Evolutionary conservation across 2,797 vertebrate species (phyloP).

Genomic region (Diplodus sargus): DNA sequence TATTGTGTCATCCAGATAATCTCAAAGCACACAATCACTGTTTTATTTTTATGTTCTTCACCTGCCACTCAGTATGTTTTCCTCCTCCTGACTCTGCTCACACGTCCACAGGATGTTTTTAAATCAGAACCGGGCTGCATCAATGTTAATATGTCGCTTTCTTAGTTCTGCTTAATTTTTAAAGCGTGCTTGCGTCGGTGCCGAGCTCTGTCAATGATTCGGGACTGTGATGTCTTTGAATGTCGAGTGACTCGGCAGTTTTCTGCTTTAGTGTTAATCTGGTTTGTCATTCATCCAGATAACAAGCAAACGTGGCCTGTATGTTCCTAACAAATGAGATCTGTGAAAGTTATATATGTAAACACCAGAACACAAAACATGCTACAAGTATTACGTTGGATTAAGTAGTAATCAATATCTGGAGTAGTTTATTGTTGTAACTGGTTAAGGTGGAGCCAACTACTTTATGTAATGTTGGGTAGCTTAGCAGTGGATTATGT

Average conservation of each 20-base stretch:
- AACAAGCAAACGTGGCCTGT: not conserved
- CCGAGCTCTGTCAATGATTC: conserved; percentile 67
- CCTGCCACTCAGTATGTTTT: not conserved
- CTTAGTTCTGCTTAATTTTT: not conserved
- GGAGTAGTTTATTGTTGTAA: not conserved
- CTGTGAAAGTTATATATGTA: no score
- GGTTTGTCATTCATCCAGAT: conserved; percentile 37
- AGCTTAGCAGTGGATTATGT: not conserved
- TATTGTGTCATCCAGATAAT: not conserved
- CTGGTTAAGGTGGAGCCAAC: not conserved
- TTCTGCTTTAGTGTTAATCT: conserved; percentile 13
- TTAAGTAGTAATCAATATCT: no score
- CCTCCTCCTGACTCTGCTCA: no score
- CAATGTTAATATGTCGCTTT: conserved; percentile 56
- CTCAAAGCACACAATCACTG: not conserved
- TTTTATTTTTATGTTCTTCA: not conserved
- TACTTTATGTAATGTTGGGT: not conserved
- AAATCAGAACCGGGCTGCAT: not conserved
- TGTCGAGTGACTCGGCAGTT: not conserved
- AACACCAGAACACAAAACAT: no score
- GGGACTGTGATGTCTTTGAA: conserved; percentile 1
- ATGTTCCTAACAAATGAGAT: not conserved
- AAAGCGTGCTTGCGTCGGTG: not conserved
- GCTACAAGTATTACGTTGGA: no score
- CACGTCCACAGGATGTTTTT: no score